Conservation (phyloP, 2,888 invertebrate species). For the Pterobdella sp. region DNA sequence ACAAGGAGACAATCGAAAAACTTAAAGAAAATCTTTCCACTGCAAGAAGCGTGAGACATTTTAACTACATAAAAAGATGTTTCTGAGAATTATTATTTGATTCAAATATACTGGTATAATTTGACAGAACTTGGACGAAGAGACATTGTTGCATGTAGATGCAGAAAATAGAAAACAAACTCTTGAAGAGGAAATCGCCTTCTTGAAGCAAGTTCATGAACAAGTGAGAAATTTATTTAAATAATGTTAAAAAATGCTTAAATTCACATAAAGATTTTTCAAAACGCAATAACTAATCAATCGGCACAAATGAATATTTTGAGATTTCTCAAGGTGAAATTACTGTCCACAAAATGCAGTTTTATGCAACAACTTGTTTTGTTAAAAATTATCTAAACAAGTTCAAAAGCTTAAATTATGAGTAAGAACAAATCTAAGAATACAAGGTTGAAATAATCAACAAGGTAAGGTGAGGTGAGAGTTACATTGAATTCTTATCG, state of each 20-base stretch:
- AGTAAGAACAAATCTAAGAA: too few species aligned
- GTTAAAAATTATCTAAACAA: neutral
- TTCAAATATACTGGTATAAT: neutral
- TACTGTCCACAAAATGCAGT: too few species aligned
- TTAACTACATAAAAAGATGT: neutral
- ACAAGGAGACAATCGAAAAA: constrained; percentile 48
- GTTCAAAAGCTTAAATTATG: neutral
- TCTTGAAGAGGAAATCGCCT: constrained; percentile 54
- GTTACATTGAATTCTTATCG: too few species aligned
- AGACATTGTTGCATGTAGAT: constrained; percentile 53
- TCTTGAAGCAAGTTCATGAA: constrained; percentile 54
- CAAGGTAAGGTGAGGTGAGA: too few species aligned
- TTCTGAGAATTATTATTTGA: neutral
- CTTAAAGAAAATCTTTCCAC: constrained; percentile 45
- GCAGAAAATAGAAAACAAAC: constrained; percentile 54
- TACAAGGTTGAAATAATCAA: too few species aligned
- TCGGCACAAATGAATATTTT: too few species aligned
- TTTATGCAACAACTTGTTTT: too few species aligned
- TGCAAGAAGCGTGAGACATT: constrained; percentile 43
- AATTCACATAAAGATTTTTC: neutral
- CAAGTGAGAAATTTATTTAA: constrained; percentile 43
- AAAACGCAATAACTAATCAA: neutral
- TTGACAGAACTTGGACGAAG: constrained; percentile 52
- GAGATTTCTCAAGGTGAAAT: too few species aligned
- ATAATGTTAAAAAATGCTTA: neutral